Base-by-base conservation (phyloP, 2,888 invertebrate genomes). In the Apamea anceps region DNA sequence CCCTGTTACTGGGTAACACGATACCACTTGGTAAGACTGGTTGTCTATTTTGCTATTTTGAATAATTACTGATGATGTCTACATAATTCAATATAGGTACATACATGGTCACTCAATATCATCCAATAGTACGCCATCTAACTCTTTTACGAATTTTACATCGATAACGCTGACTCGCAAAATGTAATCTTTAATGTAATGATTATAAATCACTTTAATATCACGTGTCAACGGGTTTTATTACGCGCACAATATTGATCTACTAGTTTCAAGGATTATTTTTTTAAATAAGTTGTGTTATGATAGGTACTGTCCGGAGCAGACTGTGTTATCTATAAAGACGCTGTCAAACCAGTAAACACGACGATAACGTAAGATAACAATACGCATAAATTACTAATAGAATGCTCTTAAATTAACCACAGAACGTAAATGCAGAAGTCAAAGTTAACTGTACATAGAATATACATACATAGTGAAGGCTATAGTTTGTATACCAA, bases 341-440 rank as follows among this genome's bases (percentile, higher is more conserved):
- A 95, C 94, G 90, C 92, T 95, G 95, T 93, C 95, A 95, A 95
- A 94, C 92, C 85, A 90, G 92, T 91, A 93, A 93, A 94, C 93
- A 89, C 75, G 60, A 73, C 83, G 93, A 94, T 95, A 94, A 93
- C 90, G 86, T 71, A 77, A 87, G 91, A 92, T 92, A 92, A 90
- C 75, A 86, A 81, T 80, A 82, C 70, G 75, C 74, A 83, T 87
- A 87, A 83, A 82, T 82, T 75, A 86, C 81, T 68, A 73, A 82
- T 66, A 84, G n/a, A 84, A 76, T 82, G 66, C 71, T 81, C 78
- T 76, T 79, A 83, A 81, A 83, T 73, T 81, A 73, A 79, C 67
- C 42, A 75, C 54, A 66, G 60, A 82, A 45, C 25, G 79, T 71
- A 71, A 73, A 75, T 51, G 45, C 25, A 76, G 37, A 54, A 66